Evolutionary conservation across 1,140 invertebrate genomes (phyloP), one percentile per base, ranked within the genome.

Genomic region (Plectrocnemia conspersa): DNA sequence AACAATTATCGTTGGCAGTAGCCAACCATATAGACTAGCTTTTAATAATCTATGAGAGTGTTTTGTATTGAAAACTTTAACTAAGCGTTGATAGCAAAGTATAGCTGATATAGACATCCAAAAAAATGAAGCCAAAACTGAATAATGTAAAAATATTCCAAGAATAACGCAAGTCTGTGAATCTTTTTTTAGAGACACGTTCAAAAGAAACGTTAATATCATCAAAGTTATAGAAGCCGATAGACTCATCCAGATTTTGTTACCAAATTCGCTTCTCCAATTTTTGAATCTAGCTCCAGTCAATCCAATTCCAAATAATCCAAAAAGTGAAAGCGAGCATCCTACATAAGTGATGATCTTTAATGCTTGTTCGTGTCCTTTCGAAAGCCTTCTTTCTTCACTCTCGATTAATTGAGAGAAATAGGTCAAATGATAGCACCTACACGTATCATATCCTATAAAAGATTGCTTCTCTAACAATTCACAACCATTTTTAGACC

Each of bases 81-180:
- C 72, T n/a, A 74, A 54, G 41, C 73, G 61, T 21, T 68, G 61
- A 50, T 75, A 76, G 2, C 73, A 74, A 3, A 77, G 33, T 0
- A 73, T 59, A 9, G 72, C 75, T 5, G 73, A 68, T 0, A 77
- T 69, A 15, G 75, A 55, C 75, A 77, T 77, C 75, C 75, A 77
- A 52, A 67, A 70, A 59, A 76, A 77, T 0, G 72, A 71, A 1
- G 72, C 63, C 3, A 76, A 45, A 6, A 73, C 66, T 3, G 68
- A 63, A 53, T 75, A 77, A 52, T 77, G 75, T 11, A 76, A 40
- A 6, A 66, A n/a, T 0, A 70, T 64, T 1, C 75, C 75, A 9
- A 69, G 41, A 11, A 71, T 29, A 65, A 75, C 69, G 52, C 75
- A 77, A 7, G 50, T n/a, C 6, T 0, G 68, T 47, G 21, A 62